Conservation (phyloP, 2,888 invertebrate species). For the Drosophila differens region DNA sequence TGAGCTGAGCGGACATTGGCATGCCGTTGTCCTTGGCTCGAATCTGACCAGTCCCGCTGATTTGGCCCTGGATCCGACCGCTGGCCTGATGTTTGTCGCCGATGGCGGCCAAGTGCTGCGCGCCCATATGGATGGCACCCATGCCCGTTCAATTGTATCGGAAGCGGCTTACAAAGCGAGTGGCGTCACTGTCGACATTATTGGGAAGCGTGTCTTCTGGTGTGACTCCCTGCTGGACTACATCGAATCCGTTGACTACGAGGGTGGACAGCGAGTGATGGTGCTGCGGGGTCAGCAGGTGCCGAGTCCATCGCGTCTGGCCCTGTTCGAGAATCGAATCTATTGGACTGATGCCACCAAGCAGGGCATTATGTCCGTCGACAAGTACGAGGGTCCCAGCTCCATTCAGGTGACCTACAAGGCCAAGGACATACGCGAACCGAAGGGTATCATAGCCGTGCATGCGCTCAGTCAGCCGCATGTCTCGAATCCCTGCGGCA, state of each 20-base stretch:
- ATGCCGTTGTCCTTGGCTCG: slow-evolving; percentile 95
- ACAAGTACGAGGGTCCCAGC: slow-evolving; percentile 92
- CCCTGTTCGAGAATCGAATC: slow-evolving; percentile 93
- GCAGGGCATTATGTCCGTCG: slow-evolving; percentile 94
- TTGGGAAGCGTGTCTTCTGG: slow-evolving; percentile 96
- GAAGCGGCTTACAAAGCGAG: slow-evolving; percentile 97
- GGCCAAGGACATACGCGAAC: slow-evolving; percentile 92
- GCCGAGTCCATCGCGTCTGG: slow-evolving; percentile 93
- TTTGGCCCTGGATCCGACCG: slow-evolving; percentile 95
- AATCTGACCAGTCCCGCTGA: slow-evolving; percentile 96
- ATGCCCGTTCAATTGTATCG: slow-evolving; percentile 92
- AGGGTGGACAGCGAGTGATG: slow-evolving; percentile 92
- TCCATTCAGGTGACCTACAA: slow-evolving; percentile 93
- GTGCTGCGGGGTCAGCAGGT: slow-evolving; percentile 93
- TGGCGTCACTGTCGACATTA: slow-evolving; percentile 96
- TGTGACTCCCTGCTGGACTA: slow-evolving; percentile 97
- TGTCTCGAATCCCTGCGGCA: slow-evolving; percentile 93
- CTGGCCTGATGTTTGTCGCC: slow-evolving; percentile 94
- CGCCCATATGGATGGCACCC: slow-evolving; percentile 97
- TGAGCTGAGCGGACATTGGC: slow-evolving; percentile 93
- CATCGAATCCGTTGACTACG: slow-evolving; percentile 97
- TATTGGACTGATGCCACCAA: slow-evolving; percentile 97
- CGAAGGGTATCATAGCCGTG: slow-evolving; percentile 93
- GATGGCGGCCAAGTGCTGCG: slow-evolving; percentile 93
- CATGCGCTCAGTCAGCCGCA: slow-evolving; percentile 92